Base-by-base conservation (phyloP, 2,888 invertebrate genomes). In the Fragum fragum region DNA sequence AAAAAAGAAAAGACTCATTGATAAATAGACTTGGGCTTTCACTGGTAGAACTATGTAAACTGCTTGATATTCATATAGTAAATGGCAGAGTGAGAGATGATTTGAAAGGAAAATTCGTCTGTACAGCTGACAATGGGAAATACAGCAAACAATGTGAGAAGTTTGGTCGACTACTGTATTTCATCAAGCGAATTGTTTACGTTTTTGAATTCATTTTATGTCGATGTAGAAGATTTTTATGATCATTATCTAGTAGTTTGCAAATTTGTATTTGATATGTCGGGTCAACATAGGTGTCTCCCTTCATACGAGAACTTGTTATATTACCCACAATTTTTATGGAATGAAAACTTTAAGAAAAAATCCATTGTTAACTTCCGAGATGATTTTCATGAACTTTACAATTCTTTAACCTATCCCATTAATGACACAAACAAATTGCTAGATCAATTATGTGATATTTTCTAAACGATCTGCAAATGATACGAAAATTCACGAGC, bases 81-180 rank as follows among this genome's bases (percentile, higher is more conserved):
- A 70, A 70, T 70, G 47, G 53, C n/a, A 21, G 70, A 52, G 23
- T 39, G 11, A 21, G 16, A 28, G 53, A 53, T 53, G 53, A 70
- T 53, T 11, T 53, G 1, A 18, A 70, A 18, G 70, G 70, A 47
- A 26, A 70, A 21, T 52, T 28, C n/a, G 52, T 53, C 1, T 70
- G 70, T 70, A 70, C 28, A n/a, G n/a, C n/a, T n/a, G n/a, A n/a
- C n/a, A n/a, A n/a, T n/a, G n/a, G n/a, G n/a, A n/a, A n/a, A n/a
- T n/a, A n/a, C n/a, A 23, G 70, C 53, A n/a, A 70, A 70, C 26
- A 18, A 52, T 47, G 70, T 52, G 1, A 70, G n/a, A 52, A 70
- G 70, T 29, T 23, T 70, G 16, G 70, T 70, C 23, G 70, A 70
- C n/a, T 70, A 70, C n/a, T 47, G 42, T 23, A 47, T 70, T 21